These are phyloP conservation scores for Acanthurus leucopareius DNA, from an alignment of 2,797 vertebrate species.

Conservation along the genomic window DNA sequence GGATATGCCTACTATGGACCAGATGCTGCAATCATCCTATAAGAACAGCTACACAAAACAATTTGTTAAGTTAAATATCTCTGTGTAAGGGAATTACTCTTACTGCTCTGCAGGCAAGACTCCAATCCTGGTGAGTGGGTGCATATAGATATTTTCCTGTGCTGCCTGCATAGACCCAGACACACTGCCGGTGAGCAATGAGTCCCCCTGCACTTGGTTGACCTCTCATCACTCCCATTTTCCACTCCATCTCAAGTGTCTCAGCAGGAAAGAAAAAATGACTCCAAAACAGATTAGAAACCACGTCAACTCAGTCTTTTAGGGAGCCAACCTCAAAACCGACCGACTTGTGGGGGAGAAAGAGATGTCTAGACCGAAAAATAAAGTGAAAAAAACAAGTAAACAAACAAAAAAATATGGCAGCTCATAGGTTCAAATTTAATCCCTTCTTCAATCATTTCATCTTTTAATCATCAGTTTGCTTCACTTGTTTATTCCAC, in stretches of 20 bases:
- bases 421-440: slow-evolving; percentile 10
- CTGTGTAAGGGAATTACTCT: slow-evolving; percentile 36
- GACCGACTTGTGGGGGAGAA: not conserved
- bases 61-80: slow-evolving; percentile 64
- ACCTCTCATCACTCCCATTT: slow-evolving; percentile 75
- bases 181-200: slow-evolving; percentile 44
- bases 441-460: not conserved
- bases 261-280: slow-evolving; percentile 42
- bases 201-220: slow-evolving; percentile 72
- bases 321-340: slow-evolving; percentile 12
- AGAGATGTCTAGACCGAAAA: not conserved
- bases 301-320: slow-evolving; percentile 45
- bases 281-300: slow-evolving; percentile 58
- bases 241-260: slow-evolving; percentile 65
- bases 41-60: slow-evolving; percentile 63
- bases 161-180: slow-evolving; percentile 48
- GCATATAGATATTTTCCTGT: slow-evolving; percentile 31
- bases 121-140: slow-evolving; percentile 46
- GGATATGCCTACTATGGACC: slow-evolving; percentile 42
- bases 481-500: slow-evolving; percentile 8
- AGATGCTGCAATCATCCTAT: slow-evolving; percentile 61
- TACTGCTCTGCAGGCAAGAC: slow-evolving; percentile 38
- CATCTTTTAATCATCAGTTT: slow-evolving; percentile 1
- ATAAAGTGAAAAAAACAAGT: too few species aligned
- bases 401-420: not conserved